Evolutionary conservation across 2,888 invertebrate species (phyloP).

Genomic region (Acleris sparsana): DNA sequence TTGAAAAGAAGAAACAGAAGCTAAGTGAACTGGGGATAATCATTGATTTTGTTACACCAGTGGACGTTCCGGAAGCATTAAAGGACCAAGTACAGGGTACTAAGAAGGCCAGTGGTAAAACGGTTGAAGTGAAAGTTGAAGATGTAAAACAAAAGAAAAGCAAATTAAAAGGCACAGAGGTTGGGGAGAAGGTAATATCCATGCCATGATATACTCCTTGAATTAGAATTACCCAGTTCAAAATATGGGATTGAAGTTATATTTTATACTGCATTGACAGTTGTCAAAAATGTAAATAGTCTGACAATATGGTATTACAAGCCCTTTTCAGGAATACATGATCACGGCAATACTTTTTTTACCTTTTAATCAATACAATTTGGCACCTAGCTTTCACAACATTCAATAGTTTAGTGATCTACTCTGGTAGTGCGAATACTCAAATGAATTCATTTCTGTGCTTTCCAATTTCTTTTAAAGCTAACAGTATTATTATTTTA

Average conservation of each 20-base stretch:
- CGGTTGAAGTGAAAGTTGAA: slow-evolving; percentile 37
- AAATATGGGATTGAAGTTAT: too few relatives aligned
- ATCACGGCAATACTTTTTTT: too few relatives aligned
- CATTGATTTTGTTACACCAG: slow-evolving; percentile 78
- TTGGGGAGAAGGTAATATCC: slow-evolving; percentile 40
- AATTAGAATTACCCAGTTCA: too few relatives aligned
- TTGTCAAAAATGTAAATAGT: too few relatives aligned
- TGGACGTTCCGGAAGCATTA: slow-evolving; percentile 71
- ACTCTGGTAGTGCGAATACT: too few relatives aligned
- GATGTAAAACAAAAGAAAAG: slow-evolving; percentile 29
- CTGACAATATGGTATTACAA: too few relatives aligned
- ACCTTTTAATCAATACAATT: too few relatives aligned
- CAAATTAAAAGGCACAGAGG: slow-evolving; percentile 40
- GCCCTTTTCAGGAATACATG: too few relatives aligned
- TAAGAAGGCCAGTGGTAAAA: slow-evolving; percentile 25
- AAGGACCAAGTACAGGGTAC: slow-evolving; percentile 38
- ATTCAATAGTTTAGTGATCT: too few relatives aligned
- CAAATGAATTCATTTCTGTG: too few relatives aligned
- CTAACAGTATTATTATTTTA: not conserved
- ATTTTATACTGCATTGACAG: too few relatives aligned
- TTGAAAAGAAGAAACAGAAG: slow-evolving; percentile 73
- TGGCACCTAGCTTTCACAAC: too few relatives aligned
- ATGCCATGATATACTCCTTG: not conserved
- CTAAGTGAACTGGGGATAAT: slow-evolving; percentile 77
- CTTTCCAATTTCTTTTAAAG: not conserved